Evolutionary conservation across 2,797 vertebrate species (phyloP), one percentile per base, ranked within the genome.

Genomic region (Rallus crepitans): DNA sequence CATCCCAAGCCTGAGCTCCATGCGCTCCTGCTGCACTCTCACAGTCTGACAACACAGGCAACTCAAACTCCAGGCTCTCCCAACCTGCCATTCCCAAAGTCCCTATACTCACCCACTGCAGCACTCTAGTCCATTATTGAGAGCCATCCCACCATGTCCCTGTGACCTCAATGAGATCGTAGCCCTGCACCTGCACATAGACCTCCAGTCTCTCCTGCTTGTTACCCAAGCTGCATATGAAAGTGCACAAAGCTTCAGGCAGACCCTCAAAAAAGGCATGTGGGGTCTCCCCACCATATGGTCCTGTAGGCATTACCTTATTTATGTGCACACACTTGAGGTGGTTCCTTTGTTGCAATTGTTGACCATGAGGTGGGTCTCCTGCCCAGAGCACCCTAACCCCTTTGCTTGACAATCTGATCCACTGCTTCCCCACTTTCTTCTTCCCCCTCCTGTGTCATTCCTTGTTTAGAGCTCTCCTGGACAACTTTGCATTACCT

Each of bases 21-120:
- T 0, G 6, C 31, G 40, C 7, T 11, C 50, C 42, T 40, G 50
- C 68, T 80, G 25, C 11, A 33, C 24, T 40, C 33, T 69, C 20
- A 66, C 63, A 72, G 11, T 21, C 12, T 15, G 24, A 48, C 11
- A 39, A 70, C 6, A 35, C 37, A n/a, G 2, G 19, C 33, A 82
- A 64, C 14, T 25, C 0, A 0, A 21, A 3, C 28, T 47, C 31
- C 1, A 0, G 2, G 20, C 4, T 25, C 6, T 45, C 33, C 27
- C 53, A 56, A 0, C 9, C 18, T 39, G 15, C 15, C 60, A 48
- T 53, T 82, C 50, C 37, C 27, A 7, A 60, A 78, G 25, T 8
- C 12, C 28, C 37, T 27, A 11, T 19, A 2, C 37, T 25, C 27
- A 35, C 1, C 42, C 24, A 13, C 33, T 8, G 45, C 45, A 57